Base-by-base conservation (phyloP, 2,888 invertebrate genomes). In the Melikaiella ostensackeni region DNA sequence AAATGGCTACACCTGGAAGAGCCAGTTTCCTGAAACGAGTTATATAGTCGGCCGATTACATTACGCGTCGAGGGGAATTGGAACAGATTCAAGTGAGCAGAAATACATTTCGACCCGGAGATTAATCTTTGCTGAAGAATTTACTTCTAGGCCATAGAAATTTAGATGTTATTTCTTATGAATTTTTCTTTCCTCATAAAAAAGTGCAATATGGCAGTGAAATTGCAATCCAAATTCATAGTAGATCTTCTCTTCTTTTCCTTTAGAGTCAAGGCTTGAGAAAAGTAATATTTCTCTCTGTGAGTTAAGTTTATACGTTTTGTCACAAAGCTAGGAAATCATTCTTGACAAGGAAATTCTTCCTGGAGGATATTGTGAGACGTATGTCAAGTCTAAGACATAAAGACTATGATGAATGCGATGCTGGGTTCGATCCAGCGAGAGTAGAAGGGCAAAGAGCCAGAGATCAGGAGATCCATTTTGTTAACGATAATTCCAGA, bases 1-100 rank as follows among this genome's bases (percentile, higher is more conserved):
- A 70, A 33, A 70, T 70, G 50, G 70, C 50, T 46, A 70, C 70
- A 70, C 50, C 50, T 70, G 70, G 70, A 70, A 70, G 70, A 70
- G 70, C 70, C 27, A 70, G 70, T 70, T 70, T 70, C 46, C 70
- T 70, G 50, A 70, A 70, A 70, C 70, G 70, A 33, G 70, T 70
- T 70, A 70, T 70, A 70, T 30, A 70, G 50, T 70, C 70, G 9
- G 9, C n/a, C 50, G 50, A 70, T 70, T 70, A 50, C 46, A 50
- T 70, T 70, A 70, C 27, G 70, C 33, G 30, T 50, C 30, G 50
- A 24, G 70, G 6, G 70, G 46, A 70, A 50, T 50, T 70, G 70
- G 70, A 70, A 70, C 70, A 50, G 70, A 70, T 70, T 70, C 50
- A 70, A 50, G 70, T 46, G 50, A 30, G 70, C 50, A 70, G 70